Percentiles rank a stretch among this genome's conserved stretches.
These are phyloP conservation scores for Porphyrio hochstetteri DNA, from an alignment of 2,113 vertebrate species.

Conservation along the genomic window DNA sequence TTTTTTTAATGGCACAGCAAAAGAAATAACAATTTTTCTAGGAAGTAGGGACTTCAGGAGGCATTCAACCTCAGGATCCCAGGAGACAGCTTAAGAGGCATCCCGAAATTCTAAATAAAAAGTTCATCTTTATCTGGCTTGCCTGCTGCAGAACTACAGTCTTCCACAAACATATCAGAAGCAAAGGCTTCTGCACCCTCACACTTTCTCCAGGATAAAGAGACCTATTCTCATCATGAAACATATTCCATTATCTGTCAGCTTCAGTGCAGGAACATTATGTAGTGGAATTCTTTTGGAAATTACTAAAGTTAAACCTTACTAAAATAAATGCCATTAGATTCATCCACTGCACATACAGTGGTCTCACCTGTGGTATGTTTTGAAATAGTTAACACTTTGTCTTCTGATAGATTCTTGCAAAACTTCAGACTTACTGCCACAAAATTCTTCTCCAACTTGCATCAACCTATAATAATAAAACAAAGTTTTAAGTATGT, in stretches of 20 bases:
- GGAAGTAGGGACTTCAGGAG: background rate
- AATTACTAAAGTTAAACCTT: background rate
- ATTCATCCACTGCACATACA: background rate
- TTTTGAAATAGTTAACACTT: constrained; percentile 98
- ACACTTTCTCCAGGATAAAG: background rate
- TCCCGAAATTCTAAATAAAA: background rate
- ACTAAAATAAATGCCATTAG: background rate
- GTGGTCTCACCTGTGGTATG: constrained; percentile 91
- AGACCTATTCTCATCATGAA: background rate
- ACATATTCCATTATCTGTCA: background rate
- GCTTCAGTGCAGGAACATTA: background rate
- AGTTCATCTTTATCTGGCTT: background rate
- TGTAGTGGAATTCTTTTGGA: background rate
- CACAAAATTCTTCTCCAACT: constrained; percentile 97
- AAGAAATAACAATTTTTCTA: background rate
- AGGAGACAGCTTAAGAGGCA: background rate
- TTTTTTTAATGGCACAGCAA: background rate
- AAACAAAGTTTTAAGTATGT: background rate
- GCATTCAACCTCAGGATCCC: background rate
- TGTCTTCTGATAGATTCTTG: constrained; percentile 98
- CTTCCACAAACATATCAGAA: background rate
- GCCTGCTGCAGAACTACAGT: background rate
- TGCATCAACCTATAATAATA: constrained; percentile 87
- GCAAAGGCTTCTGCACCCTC: background rate
- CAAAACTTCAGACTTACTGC: constrained; percentile 95